These are phyloP conservation scores for Cephus pulcher DNA, from an alignment of 2,888 invertebrate genomes.

Conservation along the genomic window DNA sequence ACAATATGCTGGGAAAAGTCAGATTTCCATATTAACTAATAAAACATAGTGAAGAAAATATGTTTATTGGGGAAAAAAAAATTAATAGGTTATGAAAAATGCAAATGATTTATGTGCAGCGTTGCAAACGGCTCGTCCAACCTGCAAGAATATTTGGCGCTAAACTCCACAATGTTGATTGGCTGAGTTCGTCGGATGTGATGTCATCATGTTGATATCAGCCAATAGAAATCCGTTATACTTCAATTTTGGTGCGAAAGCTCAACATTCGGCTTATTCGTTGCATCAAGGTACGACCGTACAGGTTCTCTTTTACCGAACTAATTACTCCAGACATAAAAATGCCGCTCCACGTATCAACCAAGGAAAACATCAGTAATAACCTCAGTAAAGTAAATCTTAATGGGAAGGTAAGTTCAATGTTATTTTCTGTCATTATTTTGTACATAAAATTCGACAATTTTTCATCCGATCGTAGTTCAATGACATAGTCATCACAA, in stretches of 20 bases:
- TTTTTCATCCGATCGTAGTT: background rate
- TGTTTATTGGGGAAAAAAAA: background rate
- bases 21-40: background rate
- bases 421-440: conserved; percentile 6
- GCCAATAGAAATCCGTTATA: background rate
- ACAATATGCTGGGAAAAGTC: background rate
- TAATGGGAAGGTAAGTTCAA: conserved; percentile 50
- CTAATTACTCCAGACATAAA: conserved; percentile 7
- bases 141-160: background rate
- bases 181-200: background rate
- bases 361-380: conserved; percentile 58
- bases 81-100: background rate
- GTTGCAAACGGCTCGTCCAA: background rate
- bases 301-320: background rate
- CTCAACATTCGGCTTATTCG: background rate
- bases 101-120: background rate
- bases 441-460: background rate
- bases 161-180: background rate
- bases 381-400: conserved; percentile 51
- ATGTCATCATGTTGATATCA: background rate
- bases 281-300: background rate
- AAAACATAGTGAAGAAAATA: background rate
- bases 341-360: conserved; percentile 55
- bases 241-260: background rate
- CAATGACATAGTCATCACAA: background rate